Percentiles rank a stretch among this genome's conserved stretches.
Conservation (phyloP, 2,113 vertebrate species). For the Marmota monax region DNA sequence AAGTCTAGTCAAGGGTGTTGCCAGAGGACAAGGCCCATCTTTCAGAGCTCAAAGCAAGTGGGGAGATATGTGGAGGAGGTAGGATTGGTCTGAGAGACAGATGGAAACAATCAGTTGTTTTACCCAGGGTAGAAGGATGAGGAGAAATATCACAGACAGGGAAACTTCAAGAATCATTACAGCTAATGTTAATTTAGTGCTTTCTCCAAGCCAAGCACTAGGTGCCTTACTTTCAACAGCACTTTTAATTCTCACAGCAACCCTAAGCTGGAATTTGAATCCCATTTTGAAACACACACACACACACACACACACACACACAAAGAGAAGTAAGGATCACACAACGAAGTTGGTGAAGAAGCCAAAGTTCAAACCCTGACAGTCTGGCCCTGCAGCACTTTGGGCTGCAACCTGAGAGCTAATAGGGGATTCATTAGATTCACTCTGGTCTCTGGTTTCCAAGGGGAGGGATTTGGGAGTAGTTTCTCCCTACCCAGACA, state of each 20-base stretch:
- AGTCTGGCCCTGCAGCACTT: background rate
- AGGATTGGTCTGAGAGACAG: background rate
- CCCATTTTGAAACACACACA: background rate
- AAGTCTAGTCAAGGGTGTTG: background rate
- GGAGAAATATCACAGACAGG: background rate
- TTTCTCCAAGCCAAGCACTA: background rate
- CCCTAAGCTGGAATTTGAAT: background rate
- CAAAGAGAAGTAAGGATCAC: background rate
- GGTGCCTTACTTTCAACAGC: background rate
- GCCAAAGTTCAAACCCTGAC: background rate
- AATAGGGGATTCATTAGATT: background rate
- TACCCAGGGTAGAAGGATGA: background rate
- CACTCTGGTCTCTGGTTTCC: background rate
- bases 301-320: no score
- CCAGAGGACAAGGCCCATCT: background rate
- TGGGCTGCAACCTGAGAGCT: background rate
- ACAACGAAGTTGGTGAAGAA: background rate
- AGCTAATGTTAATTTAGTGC: background rate
- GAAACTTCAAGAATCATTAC: background rate
- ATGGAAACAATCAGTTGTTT: background rate
- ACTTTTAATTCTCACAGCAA: constrained; percentile 1
- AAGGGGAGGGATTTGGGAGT: background rate
- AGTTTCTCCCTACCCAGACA: background rate
- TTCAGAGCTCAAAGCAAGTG: background rate
- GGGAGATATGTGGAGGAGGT: fast-evolving